Conservation (phyloP, 2,113 vertebrate species). For the Vimba vimba region DNA sequence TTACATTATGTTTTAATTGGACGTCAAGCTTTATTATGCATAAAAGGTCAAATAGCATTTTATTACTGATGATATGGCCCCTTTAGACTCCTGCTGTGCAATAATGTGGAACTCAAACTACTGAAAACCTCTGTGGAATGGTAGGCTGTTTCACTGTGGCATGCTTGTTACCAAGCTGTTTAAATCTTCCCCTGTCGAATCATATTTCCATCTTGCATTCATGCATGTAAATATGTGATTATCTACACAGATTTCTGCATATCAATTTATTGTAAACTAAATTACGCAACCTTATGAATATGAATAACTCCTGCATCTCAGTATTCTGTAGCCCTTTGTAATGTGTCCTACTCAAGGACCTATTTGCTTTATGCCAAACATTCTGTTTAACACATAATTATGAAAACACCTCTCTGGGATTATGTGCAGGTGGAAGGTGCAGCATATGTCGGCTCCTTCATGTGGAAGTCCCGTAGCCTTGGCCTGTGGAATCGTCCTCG, state of each 20-base stretch:
- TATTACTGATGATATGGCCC: background rate
- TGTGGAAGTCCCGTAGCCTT: conserved; percentile 83
- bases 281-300: background rate
- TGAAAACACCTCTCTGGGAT: background rate
- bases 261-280: background rate
- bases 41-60: background rate
- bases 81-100: background rate
- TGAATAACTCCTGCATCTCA: background rate
- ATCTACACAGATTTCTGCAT: background rate
- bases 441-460: conserved; percentile 89
- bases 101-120: background rate
- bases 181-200: background rate
- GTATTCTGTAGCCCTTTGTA: background rate
- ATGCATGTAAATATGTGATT: background rate
- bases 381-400: background rate
- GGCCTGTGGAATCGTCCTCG: conserved; percentile 81
- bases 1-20: background rate
- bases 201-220: background rate
- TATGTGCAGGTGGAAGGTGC: conserved; percentile 87
- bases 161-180: background rate
- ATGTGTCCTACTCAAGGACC: background rate
- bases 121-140: background rate
- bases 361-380: background rate
- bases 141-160: background rate
- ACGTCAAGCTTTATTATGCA: background rate